Conservation (phyloP, 2,113 vertebrate genomes). For the Mormyrus iriodes region DNA sequence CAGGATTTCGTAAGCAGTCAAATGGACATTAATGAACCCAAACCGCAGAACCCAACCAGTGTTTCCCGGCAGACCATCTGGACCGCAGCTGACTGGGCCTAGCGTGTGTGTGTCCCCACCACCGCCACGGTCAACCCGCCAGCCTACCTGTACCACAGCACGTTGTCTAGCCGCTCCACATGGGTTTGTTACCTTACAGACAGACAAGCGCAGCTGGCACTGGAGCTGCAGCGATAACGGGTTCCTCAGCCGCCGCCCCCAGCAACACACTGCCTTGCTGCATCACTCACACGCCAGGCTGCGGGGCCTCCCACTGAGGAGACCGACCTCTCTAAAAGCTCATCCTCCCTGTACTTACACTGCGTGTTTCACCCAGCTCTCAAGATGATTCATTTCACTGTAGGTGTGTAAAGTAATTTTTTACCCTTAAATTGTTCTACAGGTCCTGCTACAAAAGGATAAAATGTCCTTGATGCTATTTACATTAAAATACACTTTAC, state of each 20-base stretch:
- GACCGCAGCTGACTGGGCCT: not conserved
- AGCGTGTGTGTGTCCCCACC: not conserved
- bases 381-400: constrained; percentile 28
- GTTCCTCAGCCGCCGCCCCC: constrained; percentile 20
- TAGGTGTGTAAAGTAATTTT: constrained; percentile 34
- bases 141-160: constrained; percentile 58
- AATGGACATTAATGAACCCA: constrained; percentile 20
- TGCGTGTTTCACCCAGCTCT: constrained; percentile 25
- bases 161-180: constrained; percentile 54
- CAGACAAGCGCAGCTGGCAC: constrained; percentile 37
- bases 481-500: constrained; percentile 69
- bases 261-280: constrained; percentile 28
- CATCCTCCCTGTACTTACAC: not conserved
- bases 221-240: constrained; percentile 19
- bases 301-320: constrained; percentile 17
- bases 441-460: constrained; percentile 57
- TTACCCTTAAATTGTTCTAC: constrained; percentile 48
- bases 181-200: constrained; percentile 51
- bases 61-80: constrained; percentile 24
- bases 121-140: constrained; percentile 23
- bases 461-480: constrained; percentile 59
- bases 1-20: constrained; percentile 44
- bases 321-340: constrained; percentile 43
- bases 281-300: not conserved
- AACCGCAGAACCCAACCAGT: constrained; percentile 53